Evolutionary conservation across 1,140 invertebrate species (phyloP), one percentile per base, ranked within the genome.

Genomic region (Pissodes strobi): DNA sequence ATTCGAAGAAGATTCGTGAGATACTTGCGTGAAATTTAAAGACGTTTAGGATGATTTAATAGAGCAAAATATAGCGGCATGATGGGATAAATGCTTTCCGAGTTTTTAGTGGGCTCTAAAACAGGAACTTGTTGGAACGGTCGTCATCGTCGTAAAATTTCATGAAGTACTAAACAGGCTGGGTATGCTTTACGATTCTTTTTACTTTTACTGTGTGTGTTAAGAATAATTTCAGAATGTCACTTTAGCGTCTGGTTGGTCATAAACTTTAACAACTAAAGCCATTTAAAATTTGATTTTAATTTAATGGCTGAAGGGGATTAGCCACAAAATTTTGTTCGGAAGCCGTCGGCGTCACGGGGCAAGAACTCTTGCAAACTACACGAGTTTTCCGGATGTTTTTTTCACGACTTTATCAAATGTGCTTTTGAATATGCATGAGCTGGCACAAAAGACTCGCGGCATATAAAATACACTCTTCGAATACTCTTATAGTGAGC

Each of bases 91-190:
- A 64, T 21, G 41, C 27, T 64, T 25, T 63, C 63, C 52, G 34
- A 56, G 56, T 69, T 67, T 69, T 65, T 68, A 68, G 59, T 59
- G 41, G 55, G 17, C 67, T 65, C 48, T 67, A 70, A 70, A 71
- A 61, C 41, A 64, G 68, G 67, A 71, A 73, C 69, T 73, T 71
- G 69, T 71, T 73, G 69, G 69, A 73, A 73, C 66, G 52, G 60
- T 62, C 67, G 66, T 68, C 41, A 39, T 38, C 67, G 66, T 74
- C 71, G 66, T 74, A 70, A 75, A 74, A 70, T 70, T 76, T 76
- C 72, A 74, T 71, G 68, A 68, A 66, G 71, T 67, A 74, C 60
- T 74, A 76, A 74, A 67, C 66, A 63, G 43, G 30, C 59, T 39
- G 15, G 52, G 53, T 72, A 70, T 69, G 64, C 69, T 67, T 66